These are phyloP conservation scores for Hyposoter dolosus DNA, from an alignment of 2,888 invertebrate species.

Conservation along the genomic window DNA sequence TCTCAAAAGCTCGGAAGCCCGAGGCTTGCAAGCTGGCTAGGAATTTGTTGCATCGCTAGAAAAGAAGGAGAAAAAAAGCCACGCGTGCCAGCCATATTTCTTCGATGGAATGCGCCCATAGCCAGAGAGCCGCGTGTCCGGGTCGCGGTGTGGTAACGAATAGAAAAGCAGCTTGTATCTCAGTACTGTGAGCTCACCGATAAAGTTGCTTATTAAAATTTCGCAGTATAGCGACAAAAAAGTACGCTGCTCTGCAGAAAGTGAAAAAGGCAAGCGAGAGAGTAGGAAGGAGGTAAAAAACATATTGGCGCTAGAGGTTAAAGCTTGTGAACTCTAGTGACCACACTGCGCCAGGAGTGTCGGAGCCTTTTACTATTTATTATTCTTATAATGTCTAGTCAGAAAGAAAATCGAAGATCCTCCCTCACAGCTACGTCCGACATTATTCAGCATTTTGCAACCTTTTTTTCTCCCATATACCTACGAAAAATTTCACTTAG, in stretches of 20 bases:
- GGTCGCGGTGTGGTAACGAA: slow-evolving; percentile 26
- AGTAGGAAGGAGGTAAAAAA: slow-evolving; percentile 2
- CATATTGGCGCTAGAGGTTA: slow-evolving; percentile 3
- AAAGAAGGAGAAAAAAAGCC: slow-evolving; percentile 26
- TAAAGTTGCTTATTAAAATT: slow-evolving; percentile 70
- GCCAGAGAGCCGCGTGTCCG: slow-evolving; percentile 32
- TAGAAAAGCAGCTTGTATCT: slow-evolving; percentile 31
- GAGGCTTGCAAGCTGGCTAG: slow-evolving; percentile 18
- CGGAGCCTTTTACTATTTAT: slow-evolving; percentile 10
- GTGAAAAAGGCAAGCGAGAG: background rate
- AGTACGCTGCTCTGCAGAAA: slow-evolving; percentile 33
- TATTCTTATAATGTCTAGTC: slow-evolving; percentile 23
- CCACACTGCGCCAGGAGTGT: slow-evolving; percentile 50
- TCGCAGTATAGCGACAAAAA: slow-evolving; percentile 50
- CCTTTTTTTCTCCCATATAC: slow-evolving; percentile 9
- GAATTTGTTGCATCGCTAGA: slow-evolving; percentile 52
- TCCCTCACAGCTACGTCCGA: slow-evolving; percentile 31
- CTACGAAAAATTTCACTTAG: slow-evolving; percentile 7
- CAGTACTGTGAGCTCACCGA: slow-evolving; percentile 50
- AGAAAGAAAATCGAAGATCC: slow-evolving; percentile 41
- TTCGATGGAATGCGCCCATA: slow-evolving; percentile 61
- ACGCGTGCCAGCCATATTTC: slow-evolving; percentile 55
- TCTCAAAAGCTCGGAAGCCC: background rate
- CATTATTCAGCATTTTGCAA: slow-evolving; percentile 45
- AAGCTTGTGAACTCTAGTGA: slow-evolving; percentile 40